Base-by-base conservation (phyloP, 2,888 invertebrate species). In the Cheilosia variabilis region DNA sequence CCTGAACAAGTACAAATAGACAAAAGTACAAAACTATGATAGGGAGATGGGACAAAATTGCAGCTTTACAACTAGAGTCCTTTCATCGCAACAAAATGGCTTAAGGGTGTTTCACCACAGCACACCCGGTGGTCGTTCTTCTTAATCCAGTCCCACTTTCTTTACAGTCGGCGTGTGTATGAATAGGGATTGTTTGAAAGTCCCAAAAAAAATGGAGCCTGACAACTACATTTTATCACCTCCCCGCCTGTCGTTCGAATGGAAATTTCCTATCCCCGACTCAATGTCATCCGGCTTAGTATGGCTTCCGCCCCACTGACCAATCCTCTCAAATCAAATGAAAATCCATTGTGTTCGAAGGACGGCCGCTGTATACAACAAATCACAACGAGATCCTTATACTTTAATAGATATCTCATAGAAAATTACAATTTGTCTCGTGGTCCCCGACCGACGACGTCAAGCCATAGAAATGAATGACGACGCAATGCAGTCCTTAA, bases 61-160 rank as follows among this genome's bases (percentile, higher is more conserved):
- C 62, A 73, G 50, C 76, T 72, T 4, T 34, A 47, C 68, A 63
- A 52, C 75, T 37, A 37, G 34, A 31, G 63, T 78, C 60, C 43
- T 66, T 77, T 52, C 62, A 34, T 57, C 24, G 78, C 62, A 50
- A 72, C 71, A 72, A 62, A 58, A 57, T 78, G 53, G 78, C 78
- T 65, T 60, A 71, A 53, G 71, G 65, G 41, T 65, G 66, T 72
- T 71, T 60, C 58, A 79, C 71, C 71, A 66, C 71, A 71, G 22
- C 71, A 60, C 4, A 19, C 19, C 47, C 17, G 19, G 47, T 19
- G 3, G 47, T 19, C 19, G 9, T 4, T 17, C 17, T 7, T 19
- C 17, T 4, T 19, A 47, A 47, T 10, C 17, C 5, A 17, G 17
- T 7, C 17, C 1, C 7, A 7, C 7, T 17, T 47, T 9, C 17